These are phyloP conservation scores for Elysia chlorotica DNA, from an alignment of 1,140 invertebrate genomes.

Conservation along the genomic window DNA sequence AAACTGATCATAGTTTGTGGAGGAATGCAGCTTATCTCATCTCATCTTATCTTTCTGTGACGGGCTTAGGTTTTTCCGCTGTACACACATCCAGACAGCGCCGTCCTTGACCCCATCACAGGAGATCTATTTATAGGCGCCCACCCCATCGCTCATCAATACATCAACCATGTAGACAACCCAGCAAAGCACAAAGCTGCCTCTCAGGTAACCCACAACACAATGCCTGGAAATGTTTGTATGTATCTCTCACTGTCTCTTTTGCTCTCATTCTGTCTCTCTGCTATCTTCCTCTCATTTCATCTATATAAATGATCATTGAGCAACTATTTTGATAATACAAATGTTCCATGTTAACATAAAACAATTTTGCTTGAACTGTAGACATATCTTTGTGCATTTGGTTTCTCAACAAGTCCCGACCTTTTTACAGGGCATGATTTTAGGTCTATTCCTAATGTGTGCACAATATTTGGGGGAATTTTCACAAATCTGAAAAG, in stretches of 20 bases:
- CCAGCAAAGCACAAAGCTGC: constrained; percentile 4
- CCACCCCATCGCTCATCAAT: constrained; percentile 19
- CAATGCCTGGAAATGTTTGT: background rate
- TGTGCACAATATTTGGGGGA: no score
- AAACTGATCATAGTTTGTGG: no score
- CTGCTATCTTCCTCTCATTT: background rate
- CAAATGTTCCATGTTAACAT: background rate
- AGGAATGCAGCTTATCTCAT: no score
- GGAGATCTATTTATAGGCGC: constrained; percentile 27
- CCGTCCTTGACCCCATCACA: constrained; percentile 14
- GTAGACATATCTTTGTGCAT: no score
- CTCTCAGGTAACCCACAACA: constrained; percentile 20
- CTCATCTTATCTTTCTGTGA: no score
- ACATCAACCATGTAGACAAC: constrained; percentile 7
- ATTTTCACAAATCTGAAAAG: no score
- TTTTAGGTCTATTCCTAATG: no score
- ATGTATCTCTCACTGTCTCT: background rate
- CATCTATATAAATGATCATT: background rate
- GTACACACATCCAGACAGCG: constrained; percentile 23
- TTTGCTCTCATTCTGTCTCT: background rate
- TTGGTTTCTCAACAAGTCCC: no score
- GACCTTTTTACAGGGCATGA: no score
- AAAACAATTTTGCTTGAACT: no score
- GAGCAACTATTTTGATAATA: background rate
- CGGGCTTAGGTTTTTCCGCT: constrained; percentile 18